Evolutionary conservation across 2,888 invertebrate species (phyloP).

Genomic region (Dilophus febrilis): DNA sequence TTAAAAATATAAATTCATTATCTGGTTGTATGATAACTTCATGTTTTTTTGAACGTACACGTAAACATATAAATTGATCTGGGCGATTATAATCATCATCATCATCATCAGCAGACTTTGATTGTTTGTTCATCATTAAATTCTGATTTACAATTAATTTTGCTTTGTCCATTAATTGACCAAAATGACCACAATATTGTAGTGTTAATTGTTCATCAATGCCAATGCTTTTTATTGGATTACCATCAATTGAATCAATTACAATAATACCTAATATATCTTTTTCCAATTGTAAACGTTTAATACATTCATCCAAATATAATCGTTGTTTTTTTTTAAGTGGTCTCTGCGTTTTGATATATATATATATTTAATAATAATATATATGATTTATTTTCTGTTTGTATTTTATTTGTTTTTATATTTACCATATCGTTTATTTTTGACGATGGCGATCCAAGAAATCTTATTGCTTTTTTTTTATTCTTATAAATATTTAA

Average conservation of each 20-base stretch:
- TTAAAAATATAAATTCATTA: not conserved
- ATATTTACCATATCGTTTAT: too few relatives aligned
- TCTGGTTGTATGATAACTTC: not conserved
- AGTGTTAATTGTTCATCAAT: not conserved
- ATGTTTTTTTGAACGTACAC: not conserved
- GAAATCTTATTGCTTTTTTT: too few relatives aligned
- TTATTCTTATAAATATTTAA: too few relatives aligned
- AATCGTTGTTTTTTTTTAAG: not conserved
- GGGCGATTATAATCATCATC: too few relatives aligned
- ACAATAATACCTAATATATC: not conserved
- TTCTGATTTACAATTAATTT: not conserved
- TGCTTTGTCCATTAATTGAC: not conserved
- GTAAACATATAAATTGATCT: not conserved
- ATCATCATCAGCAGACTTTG: too few relatives aligned
- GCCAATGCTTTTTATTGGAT: not conserved
- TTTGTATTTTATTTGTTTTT: too few relatives aligned
- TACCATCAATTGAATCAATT: not conserved
- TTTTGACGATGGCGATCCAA: too few relatives aligned
- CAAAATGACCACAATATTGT: not conserved
- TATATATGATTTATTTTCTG: too few relatives aligned
- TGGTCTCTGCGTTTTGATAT: too few relatives aligned
- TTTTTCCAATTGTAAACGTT: not conserved
- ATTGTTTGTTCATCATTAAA: too few relatives aligned
- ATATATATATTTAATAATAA: too few relatives aligned
- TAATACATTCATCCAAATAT: not conserved